Percentiles rank a stretch among this genome's conserved stretches.
phyloP scores from a whole-genome alignment of 2,113 vertebrate species.

The Mohoua ochrocephala region DNA sequence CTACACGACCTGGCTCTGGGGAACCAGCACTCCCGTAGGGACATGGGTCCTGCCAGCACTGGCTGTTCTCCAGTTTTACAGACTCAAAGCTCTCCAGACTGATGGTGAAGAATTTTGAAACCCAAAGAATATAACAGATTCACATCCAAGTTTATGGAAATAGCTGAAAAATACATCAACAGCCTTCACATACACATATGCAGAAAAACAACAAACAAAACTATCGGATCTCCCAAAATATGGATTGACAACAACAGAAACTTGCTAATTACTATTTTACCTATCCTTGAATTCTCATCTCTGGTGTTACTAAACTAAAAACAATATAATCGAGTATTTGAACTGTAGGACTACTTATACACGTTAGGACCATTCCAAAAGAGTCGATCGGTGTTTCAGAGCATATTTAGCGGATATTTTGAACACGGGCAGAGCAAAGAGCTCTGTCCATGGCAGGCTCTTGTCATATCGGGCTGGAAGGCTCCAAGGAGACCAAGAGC shows the following conservation, averaged over 20 bases:
- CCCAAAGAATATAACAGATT: not conserved
- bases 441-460: not conserved
- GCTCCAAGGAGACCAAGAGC: not conserved
- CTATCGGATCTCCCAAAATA: not conserved
- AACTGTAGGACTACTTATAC: slow-evolving; percentile 37
- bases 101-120: not conserved
- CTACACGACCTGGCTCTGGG: not conserved
- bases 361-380: slow-evolving; percentile 54
- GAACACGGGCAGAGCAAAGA: not conserved
- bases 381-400: slow-evolving; percentile 8
- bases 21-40: not conserved
- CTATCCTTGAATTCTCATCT: not conserved
- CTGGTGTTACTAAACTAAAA: not conserved
- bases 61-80: not conserved
- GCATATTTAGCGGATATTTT: slow-evolving; percentile 52
- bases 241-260: not conserved
- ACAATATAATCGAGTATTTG: not conserved
- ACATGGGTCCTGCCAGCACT: not conserved
- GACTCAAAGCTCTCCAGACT: not conserved
- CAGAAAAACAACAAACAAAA: not conserved
- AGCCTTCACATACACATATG: not conserved
- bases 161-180: not conserved
- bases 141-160: not conserved
- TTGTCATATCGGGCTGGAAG: not conserved
- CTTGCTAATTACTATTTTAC: not conserved